Evolutionary conservation across 2,113 vertebrate genomes (phyloP), one percentile per base, ranked within the genome.

Genomic region (Misgurnus anguillicaudatus): DNA sequence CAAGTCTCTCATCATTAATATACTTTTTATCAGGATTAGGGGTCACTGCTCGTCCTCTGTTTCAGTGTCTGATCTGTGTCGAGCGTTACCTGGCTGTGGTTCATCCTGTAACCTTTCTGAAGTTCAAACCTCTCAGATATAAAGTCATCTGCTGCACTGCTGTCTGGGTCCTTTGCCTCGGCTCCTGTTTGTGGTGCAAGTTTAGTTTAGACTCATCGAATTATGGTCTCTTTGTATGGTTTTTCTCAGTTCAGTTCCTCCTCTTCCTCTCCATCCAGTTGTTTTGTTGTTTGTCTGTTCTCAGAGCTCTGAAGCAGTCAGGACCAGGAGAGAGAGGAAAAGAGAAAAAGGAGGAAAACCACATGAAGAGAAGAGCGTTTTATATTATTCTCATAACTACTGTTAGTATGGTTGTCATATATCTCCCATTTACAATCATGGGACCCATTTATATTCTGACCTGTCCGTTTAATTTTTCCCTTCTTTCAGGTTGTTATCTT

Each of bases 161-260:
- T n/a, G 65, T 36, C 24, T 82, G 70, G 81, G 13, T 64, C 0
- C 47, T 58, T 6, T 16, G 63, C 53, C 7, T 75, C 55, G 64
- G 13, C 24, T 79, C 42, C 55, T 47, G 63, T 70, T 31, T 57
- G 1, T 16, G 24, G 3, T 6, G 9, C 3, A 3, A 19, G 5
- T 60, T 55, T 6, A 39, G 16, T 57, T n/a, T 57, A 14, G 17
- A 19, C 2, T 57, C 53, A 57, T 19, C 3, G 8, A 57, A 57
- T 6, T 7, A 17, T 5, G n/a, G 6, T 19, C 7, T 57, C 19
- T n/a, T 8, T 57, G 53, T 14, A 41, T 57, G 47, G 48, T 19
- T 71, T 31, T 57, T 71, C 51, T 19, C 16, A 6, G 5, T 51
- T 5, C 68, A 55, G 17, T 57, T 71, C 31, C 0, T 57, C 31